phyloP scores from a whole-genome alignment of 2,797 vertebrate genomes.

The Poecile montanus region DNA sequence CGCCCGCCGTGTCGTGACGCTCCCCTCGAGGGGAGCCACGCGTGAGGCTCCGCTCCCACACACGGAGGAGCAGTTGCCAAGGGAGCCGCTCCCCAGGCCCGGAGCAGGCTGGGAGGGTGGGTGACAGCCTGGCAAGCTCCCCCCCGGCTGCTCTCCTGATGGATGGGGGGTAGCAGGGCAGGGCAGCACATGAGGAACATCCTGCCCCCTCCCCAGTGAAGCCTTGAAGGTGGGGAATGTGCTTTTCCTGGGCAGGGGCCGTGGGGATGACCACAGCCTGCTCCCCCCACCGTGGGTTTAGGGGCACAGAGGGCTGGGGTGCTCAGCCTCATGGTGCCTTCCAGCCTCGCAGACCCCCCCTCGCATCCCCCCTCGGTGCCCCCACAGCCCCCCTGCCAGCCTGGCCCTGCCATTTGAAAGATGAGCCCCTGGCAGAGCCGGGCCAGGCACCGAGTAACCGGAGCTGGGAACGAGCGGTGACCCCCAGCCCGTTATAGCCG shows the following conservation, averaged over 20 bases:
- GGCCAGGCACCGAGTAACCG: background rate
- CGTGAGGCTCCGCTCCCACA: background rate
- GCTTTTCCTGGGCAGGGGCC: rapidly evolving
- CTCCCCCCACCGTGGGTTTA: rapidly evolving
- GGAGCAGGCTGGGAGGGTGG: background rate
- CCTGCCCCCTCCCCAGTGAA: rapidly evolving
- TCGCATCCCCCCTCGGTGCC: background rate
- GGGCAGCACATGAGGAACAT: rapidly evolving
- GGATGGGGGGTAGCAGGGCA: background rate
- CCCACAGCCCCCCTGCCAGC: background rate
- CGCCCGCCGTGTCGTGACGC: background rate
- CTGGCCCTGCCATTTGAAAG: background rate
- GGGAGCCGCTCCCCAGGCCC: background rate
- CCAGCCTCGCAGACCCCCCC: rapidly evolving
- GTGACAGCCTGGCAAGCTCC: background rate
- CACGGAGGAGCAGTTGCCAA: slow-evolving; percentile 12
- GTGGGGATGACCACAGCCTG: background rate
- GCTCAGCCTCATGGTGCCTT: background rate
- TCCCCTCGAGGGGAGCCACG: background rate
- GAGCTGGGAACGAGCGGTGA: background rate
- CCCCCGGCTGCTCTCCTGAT: background rate
- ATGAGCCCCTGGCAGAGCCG: background rate
- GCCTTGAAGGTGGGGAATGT: background rate
- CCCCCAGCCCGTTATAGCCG: background rate
- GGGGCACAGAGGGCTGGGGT: background rate